A percentile compares a stretch with the other conserved stretches of the same genome.
Evolutionary conservation across 2,888 invertebrate species (phyloP).

Genomic region (Drosophila putrida): DNA sequence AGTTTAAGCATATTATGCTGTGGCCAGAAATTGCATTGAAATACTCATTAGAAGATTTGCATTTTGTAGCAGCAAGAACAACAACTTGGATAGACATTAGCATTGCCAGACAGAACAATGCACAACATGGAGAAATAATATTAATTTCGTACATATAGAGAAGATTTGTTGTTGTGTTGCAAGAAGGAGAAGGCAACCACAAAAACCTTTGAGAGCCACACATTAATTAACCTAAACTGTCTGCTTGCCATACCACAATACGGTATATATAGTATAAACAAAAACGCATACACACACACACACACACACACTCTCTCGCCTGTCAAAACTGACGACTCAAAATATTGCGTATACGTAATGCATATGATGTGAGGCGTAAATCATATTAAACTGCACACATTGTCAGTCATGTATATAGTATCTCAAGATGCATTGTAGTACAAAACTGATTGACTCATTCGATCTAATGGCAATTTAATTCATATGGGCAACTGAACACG

Average conservation of each 20-base stretch:
- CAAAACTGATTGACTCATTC: slow-evolving; percentile 51
- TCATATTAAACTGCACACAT: slow-evolving; percentile 37
- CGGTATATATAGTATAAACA: background rate
- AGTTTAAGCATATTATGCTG: background rate
- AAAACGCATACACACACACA: background rate
- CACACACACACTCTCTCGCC: background rate
- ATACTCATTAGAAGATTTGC: slow-evolving; percentile 12
- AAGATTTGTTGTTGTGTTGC: background rate
- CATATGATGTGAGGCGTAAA: slow-evolving; percentile 29
- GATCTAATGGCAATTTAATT: slow-evolving; percentile 48
- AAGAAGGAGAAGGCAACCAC: slow-evolving; percentile 29
- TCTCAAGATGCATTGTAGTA: background rate
- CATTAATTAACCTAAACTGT: slow-evolving; percentile 62
- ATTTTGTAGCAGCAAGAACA: slow-evolving; percentile 5
- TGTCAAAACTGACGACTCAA: slow-evolving; percentile 31
- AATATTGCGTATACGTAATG: slow-evolving; percentile 54
- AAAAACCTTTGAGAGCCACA: slow-evolving; percentile 63
- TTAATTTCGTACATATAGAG: background rate
- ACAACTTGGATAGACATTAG: background rate
- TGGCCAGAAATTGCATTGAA: slow-evolving; percentile 16
- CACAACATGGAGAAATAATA: background rate
- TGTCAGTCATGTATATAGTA: background rate
- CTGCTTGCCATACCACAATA: slow-evolving; percentile 23
- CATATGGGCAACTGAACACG: slow-evolving; percentile 26
- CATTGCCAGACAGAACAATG: background rate